Percentiles rank a stretch among this genome's conserved stretches.
Conservation (phyloP, 2,113 vertebrate species). For the Aphyosemion australe region DNA sequence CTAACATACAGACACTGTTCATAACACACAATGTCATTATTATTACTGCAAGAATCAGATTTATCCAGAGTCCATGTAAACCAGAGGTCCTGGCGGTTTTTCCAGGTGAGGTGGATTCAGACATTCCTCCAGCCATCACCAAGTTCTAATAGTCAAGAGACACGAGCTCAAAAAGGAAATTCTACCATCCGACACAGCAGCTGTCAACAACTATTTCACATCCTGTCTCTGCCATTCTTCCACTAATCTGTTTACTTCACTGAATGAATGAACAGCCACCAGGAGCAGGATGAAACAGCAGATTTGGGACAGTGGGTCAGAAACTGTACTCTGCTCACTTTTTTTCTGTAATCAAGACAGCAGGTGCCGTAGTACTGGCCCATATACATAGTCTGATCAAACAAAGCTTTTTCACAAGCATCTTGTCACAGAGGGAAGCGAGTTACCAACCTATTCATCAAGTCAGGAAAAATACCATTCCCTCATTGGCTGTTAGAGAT, state of each 20-base stretch:
- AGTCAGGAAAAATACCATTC: constrained; percentile 25
- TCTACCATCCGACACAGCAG: not conserved
- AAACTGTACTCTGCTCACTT: constrained; percentile 26
- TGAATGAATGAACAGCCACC: constrained; percentile 27
- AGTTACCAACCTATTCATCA: constrained; percentile 48
- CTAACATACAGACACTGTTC: constrained; percentile 41
- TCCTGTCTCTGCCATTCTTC: constrained; percentile 13
- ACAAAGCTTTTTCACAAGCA: constrained; percentile 20
- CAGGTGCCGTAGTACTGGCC: constrained; percentile 8
- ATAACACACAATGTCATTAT: constrained; percentile 18
- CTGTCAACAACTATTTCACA: constrained; percentile 23
- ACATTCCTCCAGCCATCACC: not conserved
- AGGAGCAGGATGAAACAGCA: constrained; percentile 35
- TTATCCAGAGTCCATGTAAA: constrained; percentile 14
- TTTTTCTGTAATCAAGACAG: constrained; percentile 22
- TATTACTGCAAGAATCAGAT: constrained; percentile 26
- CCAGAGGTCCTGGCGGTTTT: constrained; percentile 8
- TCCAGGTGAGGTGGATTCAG: constrained; percentile 16
- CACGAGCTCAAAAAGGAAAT: constrained; percentile 1
- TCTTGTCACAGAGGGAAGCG: constrained; percentile 28
- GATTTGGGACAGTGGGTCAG: constrained; percentile 27
- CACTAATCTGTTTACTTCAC: constrained; percentile 35
- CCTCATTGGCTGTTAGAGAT: constrained; percentile 31
- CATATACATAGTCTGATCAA: constrained; percentile 41
- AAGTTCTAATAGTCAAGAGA: not conserved